A percentile compares a stretch with the other conserved stretches of the same genome.
Conservation (phyloP, 2,113 vertebrate species). For the Petrocephalus zakoni region DNA sequence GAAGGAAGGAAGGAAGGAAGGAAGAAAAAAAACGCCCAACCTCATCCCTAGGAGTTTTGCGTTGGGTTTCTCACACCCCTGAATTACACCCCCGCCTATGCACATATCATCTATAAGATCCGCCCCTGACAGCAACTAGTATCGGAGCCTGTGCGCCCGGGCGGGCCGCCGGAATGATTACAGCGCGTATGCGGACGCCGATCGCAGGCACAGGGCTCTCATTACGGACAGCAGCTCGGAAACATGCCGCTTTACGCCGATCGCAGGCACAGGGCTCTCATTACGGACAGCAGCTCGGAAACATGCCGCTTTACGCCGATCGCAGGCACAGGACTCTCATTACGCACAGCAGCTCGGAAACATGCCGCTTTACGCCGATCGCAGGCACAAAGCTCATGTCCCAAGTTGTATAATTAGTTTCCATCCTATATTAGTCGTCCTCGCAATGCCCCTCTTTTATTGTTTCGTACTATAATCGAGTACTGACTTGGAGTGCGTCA, state of each 20-base stretch:
- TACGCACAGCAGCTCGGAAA: background rate
- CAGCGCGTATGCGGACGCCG: conserved; percentile 24
- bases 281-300: background rate
- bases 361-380: background rate
- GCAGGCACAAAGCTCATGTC: background rate
- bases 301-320: background rate
- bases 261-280: background rate
- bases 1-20: conserved; percentile 46
- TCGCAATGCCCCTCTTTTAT: background rate
- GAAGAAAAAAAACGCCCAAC: conserved; percentile 51
- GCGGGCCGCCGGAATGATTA: conserved; percentile 32
- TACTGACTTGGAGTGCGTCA: background rate
- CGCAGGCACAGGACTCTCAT: background rate
- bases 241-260: background rate
- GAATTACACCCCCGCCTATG: conserved; percentile 48
- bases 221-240: background rate
- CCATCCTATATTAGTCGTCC: background rate
- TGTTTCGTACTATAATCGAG: background rate
- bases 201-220: background rate
- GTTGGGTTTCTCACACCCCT: conserved; percentile 62
- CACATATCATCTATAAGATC: conserved; percentile 38
- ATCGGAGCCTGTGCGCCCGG: conserved; percentile 25
- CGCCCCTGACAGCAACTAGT: conserved; percentile 50
- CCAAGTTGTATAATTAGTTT: conserved; percentile 6
- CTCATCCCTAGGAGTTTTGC: conserved; percentile 56